phyloP scores from a whole-genome alignment of 2,797 vertebrate genomes.

The Thripadectes ignobilis region DNA sequence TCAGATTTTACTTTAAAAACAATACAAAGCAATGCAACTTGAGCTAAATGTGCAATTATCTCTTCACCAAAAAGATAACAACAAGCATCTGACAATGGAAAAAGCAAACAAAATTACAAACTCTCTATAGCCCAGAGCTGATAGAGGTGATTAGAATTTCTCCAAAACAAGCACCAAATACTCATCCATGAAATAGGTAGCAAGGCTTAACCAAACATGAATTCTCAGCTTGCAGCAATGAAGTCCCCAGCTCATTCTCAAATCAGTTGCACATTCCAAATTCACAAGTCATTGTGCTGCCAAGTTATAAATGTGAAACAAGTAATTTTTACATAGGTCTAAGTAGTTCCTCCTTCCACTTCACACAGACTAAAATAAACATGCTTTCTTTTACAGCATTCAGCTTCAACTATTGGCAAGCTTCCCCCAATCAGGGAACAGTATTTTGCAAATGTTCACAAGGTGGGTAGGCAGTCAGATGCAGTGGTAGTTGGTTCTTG shows the following conservation, averaged over 20 bases:
- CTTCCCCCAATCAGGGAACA: not conserved
- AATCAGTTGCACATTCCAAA: not conserved
- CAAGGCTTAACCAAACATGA: not conserved
- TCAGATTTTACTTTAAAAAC: not conserved
- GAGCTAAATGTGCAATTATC: not conserved
- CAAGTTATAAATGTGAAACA: conserved; percentile 4
- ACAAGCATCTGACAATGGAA: not conserved
- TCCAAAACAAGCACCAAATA: not conserved
- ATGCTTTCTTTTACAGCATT: conserved; percentile 1
- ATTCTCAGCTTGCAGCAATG: not conserved
- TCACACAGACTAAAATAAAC: not conserved
- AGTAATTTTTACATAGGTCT: not conserved
- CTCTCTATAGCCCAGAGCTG: not conserved
- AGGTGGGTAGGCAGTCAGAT: not conserved
- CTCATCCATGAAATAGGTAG: not conserved
- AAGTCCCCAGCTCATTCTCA: not conserved
- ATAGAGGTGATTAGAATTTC: not conserved
- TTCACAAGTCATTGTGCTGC: not conserved
- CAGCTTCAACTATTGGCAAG: not conserved
- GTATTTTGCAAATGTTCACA: not conserved
- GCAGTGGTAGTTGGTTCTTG: not conserved
- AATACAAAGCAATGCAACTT: not conserved
- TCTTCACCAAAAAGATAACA: not conserved
- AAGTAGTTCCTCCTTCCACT: not conserved
- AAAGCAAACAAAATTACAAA: not conserved